phyloP scores from a whole-genome alignment of 2,797 vertebrate species.

The Falco berigora region DNA sequence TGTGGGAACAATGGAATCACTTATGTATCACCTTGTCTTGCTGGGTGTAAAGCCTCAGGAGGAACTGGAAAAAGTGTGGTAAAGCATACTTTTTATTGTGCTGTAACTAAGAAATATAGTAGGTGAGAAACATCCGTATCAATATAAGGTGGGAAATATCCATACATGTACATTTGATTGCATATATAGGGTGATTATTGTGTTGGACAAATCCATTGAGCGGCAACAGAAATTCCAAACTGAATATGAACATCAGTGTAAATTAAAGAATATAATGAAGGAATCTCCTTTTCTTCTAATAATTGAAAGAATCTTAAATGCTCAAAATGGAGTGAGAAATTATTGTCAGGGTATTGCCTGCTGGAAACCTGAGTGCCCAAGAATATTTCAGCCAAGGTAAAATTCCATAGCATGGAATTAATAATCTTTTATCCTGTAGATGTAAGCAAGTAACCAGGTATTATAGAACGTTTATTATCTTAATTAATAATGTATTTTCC shows the following conservation, averaged over 20 bases:
- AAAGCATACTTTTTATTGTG: neutral
- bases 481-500: neutral
- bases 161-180: neutral
- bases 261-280: neutral
- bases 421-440: neutral
- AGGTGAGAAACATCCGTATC: neutral
- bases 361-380: neutral
- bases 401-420: neutral
- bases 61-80: slow-evolving; percentile 82
- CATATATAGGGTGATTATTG: neutral
- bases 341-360: neutral
- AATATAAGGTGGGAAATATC: neutral
- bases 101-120: neutral
- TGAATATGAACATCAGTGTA: neutral
- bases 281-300: neutral
- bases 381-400: neutral
- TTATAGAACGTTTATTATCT: neutral
- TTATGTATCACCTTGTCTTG: slow-evolving; percentile 88
- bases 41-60: slow-evolving; percentile 81
- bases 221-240: neutral
- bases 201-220: neutral
- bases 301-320: neutral
- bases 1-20: slow-evolving; percentile 85
- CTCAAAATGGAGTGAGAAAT: neutral
- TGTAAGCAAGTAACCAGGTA: neutral